Base-by-base conservation (phyloP, 2,797 vertebrate genomes). In the Microcaecilia unicolor region DNA sequence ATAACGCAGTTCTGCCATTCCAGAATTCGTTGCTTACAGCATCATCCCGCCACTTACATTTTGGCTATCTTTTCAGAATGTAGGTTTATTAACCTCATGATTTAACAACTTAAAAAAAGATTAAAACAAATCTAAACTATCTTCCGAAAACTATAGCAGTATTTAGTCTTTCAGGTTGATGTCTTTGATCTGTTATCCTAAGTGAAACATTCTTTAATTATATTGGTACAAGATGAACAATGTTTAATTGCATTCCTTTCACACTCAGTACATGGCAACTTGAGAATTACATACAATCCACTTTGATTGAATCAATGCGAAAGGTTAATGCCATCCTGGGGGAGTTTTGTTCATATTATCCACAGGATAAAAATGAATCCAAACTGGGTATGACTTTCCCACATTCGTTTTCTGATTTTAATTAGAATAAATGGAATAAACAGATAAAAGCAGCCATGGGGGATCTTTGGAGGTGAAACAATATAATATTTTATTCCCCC, bases 301-400 rank as follows among this genome's bases (percentile, higher is more conserved):
- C 37, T 37, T 22, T 15, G 38, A 22, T 5, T 34, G 44, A 36
- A 51, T 51, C 48, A 22, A 25, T 41, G 18, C 10, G 46, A n/a
- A 48, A 65, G 48, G 57, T 51, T 58, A 67, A 56, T 35, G 29
- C 21, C 31, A 23, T 26, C 53, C 57, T 37, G 22, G 21, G 41
- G 47, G 58, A 53, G 24, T 16, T 47, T 6, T 16, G 41, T 44
- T 40, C 48, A 28, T 2, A 4, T 48, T 56, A 48, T 17, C 53
- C 15, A 10, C 3, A 27, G 39, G 31, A 51, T 37, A 44, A 61
- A 55, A 61, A 55, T 46, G 1, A 32, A 26, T 55, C 47, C 26
- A 3, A 48, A 40, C 22, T 34, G 17, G 24, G 34, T 8, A 6
- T 18, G 47, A 28, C 28, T 49, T 34, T 44, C 35, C 33, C 43